These are phyloP conservation scores for Phoenicopterus ruber DNA, from an alignment of 2,113 vertebrate genomes.

Conservation along the genomic window DNA sequence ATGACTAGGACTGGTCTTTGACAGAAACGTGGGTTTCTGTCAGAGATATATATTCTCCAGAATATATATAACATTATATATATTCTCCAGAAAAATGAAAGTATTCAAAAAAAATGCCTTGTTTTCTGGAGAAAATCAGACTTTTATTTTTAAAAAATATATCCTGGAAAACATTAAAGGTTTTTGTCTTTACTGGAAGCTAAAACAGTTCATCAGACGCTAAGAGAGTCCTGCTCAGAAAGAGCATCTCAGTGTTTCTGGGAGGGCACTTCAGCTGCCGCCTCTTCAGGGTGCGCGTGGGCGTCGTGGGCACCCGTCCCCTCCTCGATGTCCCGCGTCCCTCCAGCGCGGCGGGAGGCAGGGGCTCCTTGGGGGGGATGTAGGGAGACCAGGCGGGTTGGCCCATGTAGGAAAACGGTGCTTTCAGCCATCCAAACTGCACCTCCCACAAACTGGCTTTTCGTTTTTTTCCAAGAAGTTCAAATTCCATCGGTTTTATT, in stretches of 20 bases:
- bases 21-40: neutral
- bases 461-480: neutral
- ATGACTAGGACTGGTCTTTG: neutral
- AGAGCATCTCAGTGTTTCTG: fast-evolving
- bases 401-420: neutral
- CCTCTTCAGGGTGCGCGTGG: neutral
- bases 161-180: neutral
- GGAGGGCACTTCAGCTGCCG: neutral
- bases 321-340: neutral
- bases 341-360: neutral
- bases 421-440: neutral
- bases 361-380: neutral
- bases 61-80: too few species aligned
- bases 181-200: neutral
- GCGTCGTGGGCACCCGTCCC: neutral
- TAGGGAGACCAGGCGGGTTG: neutral
- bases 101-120: neutral
- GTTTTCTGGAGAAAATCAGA: neutral
- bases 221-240: neutral
- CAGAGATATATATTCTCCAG: too few species aligned
- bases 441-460: neutral
- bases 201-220: neutral
- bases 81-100: neutral
- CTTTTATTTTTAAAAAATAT: neutral
- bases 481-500: neutral